Base-by-base conservation (phyloP, 2,888 invertebrate genomes). In the Xestia c-nigrum region DNA sequence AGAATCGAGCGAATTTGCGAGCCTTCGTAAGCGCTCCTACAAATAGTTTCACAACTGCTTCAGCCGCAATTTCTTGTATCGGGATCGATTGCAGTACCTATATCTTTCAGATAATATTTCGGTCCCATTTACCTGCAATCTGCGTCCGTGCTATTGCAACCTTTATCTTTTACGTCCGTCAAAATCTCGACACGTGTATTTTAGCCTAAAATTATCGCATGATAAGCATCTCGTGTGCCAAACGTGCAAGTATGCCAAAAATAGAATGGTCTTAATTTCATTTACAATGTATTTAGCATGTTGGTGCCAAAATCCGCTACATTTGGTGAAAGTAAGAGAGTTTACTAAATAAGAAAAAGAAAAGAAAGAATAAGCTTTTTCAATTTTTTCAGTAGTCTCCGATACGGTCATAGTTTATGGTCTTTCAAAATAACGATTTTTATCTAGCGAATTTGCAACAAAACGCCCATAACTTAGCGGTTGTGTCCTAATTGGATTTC, bases 121-220 rank as follows among this genome's bases (percentile, higher is more conserved):
- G 63, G 7, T 21, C 12, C 12, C 24, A 6, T n/a, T 43, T 63
- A 21, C 40, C n/a, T 40, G n/a, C 10, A 38, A 14, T 43, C 5
- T 46, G 5, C 14, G 19, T 55, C 7, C 38, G 12, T 40, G 38
- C 9, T 52, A 9, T 52, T 38, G 7, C 16, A 74, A 59, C 38
- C 19, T 55, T 31, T 72, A 47, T 24, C 14, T 14, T 10, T 16
- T 10, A 50, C 1, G 21, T 40, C 63, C 61, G 47, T 70, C 46
- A 59, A 76, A 70, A 50, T 46, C 19, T 65, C 38, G 9, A 50
- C 85, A 82, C 83, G 83, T 85, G 85, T 83, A 63, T 70, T 21
- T 52, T 31, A 19, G 24, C 31, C 46, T 80, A 80, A 72, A 86
- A 83, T 78, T 66, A 78, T 38, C 64, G 14, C 40, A 69, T 71